Percentiles rank a stretch among this genome's conserved stretches.
Conservation (phyloP, 2,888 invertebrate species). For the Uloborus plumipes region DNA sequence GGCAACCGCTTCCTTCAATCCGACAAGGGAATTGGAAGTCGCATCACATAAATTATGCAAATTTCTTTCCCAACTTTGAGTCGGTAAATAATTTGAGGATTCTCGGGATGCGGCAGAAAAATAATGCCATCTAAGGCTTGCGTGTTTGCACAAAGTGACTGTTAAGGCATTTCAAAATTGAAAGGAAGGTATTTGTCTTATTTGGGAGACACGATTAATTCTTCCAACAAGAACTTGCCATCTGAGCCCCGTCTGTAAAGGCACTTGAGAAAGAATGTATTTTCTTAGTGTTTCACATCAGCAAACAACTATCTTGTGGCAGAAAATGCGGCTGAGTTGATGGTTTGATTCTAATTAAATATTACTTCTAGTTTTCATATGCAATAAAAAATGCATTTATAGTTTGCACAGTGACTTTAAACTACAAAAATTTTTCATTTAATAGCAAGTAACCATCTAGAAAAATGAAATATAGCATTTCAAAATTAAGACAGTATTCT, state of each 20-base stretch:
- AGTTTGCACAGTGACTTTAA: too few relatives aligned
- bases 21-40: slow-evolving; percentile 36
- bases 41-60: slow-evolving; percentile 56
- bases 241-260: slow-evolving; percentile 5
- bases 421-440: too few relatives aligned
- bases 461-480: too few relatives aligned
- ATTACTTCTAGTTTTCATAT: too few relatives aligned
- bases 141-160: slow-evolving; percentile 34
- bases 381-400: too few relatives aligned
- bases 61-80: slow-evolving; percentile 44
- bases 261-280: not conserved
- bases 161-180: slow-evolving; percentile 21
- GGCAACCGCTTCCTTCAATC: slow-evolving; percentile 18
- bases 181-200: slow-evolving; percentile 26
- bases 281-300: too few relatives aligned
- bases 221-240: not conserved
- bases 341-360: too few relatives aligned
- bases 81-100: slow-evolving; percentile 55
- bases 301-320: too few relatives aligned
- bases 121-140: slow-evolving; percentile 15
- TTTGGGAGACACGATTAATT: slow-evolving; percentile 15
- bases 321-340: too few relatives aligned
- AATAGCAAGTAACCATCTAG: too few relatives aligned
- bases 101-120: slow-evolving; percentile 26
- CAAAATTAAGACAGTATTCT: too few relatives aligned